These are phyloP conservation scores for Cephus pulcher DNA, from an alignment of 2,888 invertebrate species.

Conservation along the genomic window DNA sequence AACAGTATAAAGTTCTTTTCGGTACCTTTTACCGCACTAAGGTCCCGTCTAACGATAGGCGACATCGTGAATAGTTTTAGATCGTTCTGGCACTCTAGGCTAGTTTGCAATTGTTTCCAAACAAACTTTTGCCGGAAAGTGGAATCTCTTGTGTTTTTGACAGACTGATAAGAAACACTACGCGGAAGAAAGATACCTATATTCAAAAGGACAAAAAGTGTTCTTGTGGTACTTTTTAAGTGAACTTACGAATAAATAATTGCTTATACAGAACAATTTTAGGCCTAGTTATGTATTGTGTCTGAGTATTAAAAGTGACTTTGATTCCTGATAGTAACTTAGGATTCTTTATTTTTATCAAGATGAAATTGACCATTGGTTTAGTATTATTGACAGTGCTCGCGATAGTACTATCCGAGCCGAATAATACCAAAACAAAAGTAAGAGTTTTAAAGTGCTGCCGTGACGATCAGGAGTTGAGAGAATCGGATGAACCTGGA, in stretches of 20 bases:
- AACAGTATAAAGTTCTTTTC: neutral
- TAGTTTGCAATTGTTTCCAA: neutral
- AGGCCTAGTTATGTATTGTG: neutral
- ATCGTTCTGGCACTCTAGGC: neutral
- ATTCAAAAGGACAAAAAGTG: neutral
- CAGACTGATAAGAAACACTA: neutral
- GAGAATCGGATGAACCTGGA: conserved; percentile 53
- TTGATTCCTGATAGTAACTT: neutral
- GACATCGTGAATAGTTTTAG: neutral
- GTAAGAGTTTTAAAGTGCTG: conserved; percentile 71
- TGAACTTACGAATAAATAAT: neutral
- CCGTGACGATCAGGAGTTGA: conserved; percentile 68
- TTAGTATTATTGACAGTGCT: neutral
- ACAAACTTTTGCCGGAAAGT: neutral
- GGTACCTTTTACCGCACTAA: neutral
- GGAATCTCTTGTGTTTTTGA: neutral
- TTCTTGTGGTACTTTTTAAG: neutral
- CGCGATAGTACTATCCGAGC: neutral
- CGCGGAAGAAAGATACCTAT: neutral
- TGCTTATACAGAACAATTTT: neutral
- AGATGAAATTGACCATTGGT: neutral
- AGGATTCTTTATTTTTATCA: neutral
- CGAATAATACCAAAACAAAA: conserved; percentile 12
- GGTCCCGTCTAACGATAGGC: neutral
- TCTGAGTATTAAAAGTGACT: neutral